Percentiles rank a stretch among this genome's conserved stretches.
Conservation (phyloP, 2,113 vertebrate species). For the Aphyosemion australe region DNA sequence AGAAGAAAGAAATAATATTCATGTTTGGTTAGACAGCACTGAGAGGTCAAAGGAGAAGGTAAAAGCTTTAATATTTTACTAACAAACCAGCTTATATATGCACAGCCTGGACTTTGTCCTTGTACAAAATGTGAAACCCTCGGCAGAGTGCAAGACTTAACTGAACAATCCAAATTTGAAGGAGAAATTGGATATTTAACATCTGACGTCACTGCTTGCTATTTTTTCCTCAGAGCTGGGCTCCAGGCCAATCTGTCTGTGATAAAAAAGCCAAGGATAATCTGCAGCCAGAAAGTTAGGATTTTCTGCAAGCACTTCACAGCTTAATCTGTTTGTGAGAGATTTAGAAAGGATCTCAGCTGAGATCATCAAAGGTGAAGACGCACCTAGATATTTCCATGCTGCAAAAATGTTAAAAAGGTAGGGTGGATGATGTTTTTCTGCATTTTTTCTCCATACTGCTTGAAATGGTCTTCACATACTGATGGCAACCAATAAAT, state of each 20-base stretch:
- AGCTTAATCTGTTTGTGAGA: constrained; percentile 28
- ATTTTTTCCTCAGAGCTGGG: constrained; percentile 25
- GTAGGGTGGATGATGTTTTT: too few species aligned
- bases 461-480: too few species aligned
- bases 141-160: constrained; percentile 34
- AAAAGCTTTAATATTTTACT: constrained; percentile 18
- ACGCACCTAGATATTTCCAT: constrained; percentile 17
- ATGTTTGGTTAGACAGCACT: not conserved
- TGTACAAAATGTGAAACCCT: constrained; percentile 40
- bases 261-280: constrained; percentile 45
- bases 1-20: constrained; percentile 17
- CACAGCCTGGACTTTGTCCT: constrained; percentile 28
- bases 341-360: constrained; percentile 23
- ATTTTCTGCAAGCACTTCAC: constrained; percentile 43
- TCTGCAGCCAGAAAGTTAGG: constrained; percentile 38
- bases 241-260: constrained; percentile 44
- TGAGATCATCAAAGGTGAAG: constrained; percentile 29
- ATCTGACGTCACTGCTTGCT: constrained; percentile 41
- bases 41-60: not conserved
- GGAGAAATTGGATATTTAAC: constrained; percentile 45
- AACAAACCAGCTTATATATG: constrained; percentile 13
- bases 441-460: too few species aligned
- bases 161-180: constrained; percentile 39
- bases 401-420: not conserved
- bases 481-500: too few species aligned